These are phyloP conservation scores for Caenorhabditis sp. DNA, from an alignment of 2,888 invertebrate species.

Conservation along the genomic window DNA sequence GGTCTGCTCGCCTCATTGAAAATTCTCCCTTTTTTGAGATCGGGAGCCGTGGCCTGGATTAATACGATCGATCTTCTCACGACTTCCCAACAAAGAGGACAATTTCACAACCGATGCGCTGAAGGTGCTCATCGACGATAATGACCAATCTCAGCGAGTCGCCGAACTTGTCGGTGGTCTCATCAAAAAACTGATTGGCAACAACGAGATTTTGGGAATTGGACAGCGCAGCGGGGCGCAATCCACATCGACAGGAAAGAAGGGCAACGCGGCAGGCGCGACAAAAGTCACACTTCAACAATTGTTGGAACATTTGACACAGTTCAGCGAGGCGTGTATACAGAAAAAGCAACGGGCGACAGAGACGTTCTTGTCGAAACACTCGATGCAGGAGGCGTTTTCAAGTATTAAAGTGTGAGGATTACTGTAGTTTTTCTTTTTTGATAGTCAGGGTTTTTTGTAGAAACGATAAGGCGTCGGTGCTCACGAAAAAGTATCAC, in stretches of 20 bases:
- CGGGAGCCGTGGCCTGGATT: constrained; percentile 83
- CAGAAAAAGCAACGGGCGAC: constrained; percentile 69
- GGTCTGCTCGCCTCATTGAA: too few relatives aligned
- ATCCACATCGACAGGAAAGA: neutral
- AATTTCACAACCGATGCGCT: constrained; percentile 88
- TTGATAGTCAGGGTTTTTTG: too few relatives aligned
- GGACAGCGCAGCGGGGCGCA: too few relatives aligned
- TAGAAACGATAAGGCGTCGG: constrained; percentile 42
- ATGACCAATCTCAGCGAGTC: constrained; percentile 80
- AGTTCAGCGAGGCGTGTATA: constrained; percentile 77
- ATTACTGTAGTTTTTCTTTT: too few relatives aligned
- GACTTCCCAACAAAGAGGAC: constrained; percentile 76
- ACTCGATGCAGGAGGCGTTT: constrained; percentile 45
- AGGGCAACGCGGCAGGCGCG: neutral
- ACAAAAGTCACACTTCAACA: constrained; percentile 32
- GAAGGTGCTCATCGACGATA: constrained; percentile 88
- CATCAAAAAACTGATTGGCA: constrained; percentile 62
- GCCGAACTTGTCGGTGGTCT: constrained; percentile 73
- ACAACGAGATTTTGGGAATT: constrained; percentile 27
- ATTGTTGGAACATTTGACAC: constrained; percentile 86
- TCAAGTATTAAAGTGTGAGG: constrained; percentile 27
- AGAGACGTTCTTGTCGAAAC: constrained; percentile 45
- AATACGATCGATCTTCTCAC: constrained; percentile 81
- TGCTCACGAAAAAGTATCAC: constrained; percentile 41
- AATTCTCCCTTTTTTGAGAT: constrained; percentile 19